phyloP scores from a whole-genome alignment of 1,140 invertebrate species.

The Kradibia gibbosae region DNA sequence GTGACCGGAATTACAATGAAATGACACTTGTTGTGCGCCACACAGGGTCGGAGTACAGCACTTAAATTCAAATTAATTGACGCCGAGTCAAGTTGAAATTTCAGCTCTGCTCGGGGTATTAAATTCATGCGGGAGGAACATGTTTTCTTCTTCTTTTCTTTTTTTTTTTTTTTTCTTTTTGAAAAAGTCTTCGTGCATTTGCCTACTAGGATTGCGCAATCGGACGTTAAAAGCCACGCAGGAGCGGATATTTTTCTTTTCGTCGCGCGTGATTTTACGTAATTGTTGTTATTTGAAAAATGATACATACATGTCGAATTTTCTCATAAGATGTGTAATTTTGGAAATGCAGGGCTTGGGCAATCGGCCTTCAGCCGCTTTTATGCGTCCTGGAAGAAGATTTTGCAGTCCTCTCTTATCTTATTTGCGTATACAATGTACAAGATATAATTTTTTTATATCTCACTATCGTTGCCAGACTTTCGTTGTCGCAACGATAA shows the following conservation, averaged over 20 bases:
- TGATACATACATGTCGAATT: slow-evolving; percentile 20
- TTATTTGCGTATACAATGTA: not conserved
- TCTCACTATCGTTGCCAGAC: not conserved
- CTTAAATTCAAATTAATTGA: slow-evolving; percentile 35
- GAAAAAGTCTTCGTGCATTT: slow-evolving; percentile 9
- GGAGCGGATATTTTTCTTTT: slow-evolving; percentile 30
- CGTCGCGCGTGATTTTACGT: not conserved
- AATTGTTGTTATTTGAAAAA: slow-evolving; percentile 11
- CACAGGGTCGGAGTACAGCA: slow-evolving; percentile 35
- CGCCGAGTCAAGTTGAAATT: slow-evolving; percentile 18
- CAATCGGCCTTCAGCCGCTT: not conserved
- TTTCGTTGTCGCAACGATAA: not conserved
- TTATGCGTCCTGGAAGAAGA: not conserved
- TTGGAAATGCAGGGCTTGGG: not conserved
- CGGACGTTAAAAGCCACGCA: not conserved
- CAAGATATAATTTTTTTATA: not conserved
- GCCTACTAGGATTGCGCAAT: slow-evolving; percentile 1
- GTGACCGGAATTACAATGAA: slow-evolving; percentile 1
- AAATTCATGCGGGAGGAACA: not conserved
- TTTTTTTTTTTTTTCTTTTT: slow-evolving; percentile 8
- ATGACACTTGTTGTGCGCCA: slow-evolving; percentile 22
- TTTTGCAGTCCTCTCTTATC: not conserved
- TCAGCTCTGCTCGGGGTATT: not conserved
- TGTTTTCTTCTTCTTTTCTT: slow-evolving; percentile 7
- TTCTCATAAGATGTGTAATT: not conserved